These are phyloP conservation scores for Agapetus fuscipes DNA, from an alignment of 2,888 invertebrate species.

Conservation along the genomic window DNA sequence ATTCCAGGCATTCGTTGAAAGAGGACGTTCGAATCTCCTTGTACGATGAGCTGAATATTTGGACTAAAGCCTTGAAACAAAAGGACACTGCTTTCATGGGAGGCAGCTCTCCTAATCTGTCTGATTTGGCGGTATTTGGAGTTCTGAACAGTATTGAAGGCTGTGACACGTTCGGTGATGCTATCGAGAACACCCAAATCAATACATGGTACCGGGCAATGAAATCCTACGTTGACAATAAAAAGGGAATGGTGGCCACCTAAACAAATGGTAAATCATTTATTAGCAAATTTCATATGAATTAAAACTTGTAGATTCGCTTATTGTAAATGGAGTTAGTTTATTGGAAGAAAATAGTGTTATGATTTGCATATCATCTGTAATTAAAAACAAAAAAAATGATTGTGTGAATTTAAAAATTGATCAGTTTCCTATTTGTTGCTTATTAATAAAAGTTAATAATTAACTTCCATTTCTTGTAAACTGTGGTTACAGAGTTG, in stretches of 20 bases:
- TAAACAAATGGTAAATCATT: background rate
- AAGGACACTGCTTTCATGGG: slow-evolving; percentile 74
- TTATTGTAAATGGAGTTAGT: too few species aligned
- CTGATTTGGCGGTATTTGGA: slow-evolving; percentile 88
- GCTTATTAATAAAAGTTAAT: too few species aligned
- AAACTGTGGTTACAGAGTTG: too few species aligned
- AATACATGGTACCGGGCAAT: slow-evolving; percentile 69
- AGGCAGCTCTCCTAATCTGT: slow-evolving; percentile 77
- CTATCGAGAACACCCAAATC: slow-evolving; percentile 63
- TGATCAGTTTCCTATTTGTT: too few species aligned
- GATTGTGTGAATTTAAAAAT: too few species aligned
- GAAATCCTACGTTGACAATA: slow-evolving; percentile 51
- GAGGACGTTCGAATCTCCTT: slow-evolving; percentile 84
- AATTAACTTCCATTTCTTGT: too few species aligned
- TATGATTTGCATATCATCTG: too few species aligned
- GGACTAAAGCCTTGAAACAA: slow-evolving; percentile 61
- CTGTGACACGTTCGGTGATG: slow-evolving; percentile 79
- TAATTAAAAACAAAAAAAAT: too few species aligned
- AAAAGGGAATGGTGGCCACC: slow-evolving; percentile 36
- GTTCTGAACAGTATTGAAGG: slow-evolving; percentile 89
- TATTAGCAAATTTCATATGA: too few species aligned
- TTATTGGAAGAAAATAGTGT: too few species aligned
- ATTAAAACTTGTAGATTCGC: too few species aligned
- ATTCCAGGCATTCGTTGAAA: slow-evolving; percentile 65
- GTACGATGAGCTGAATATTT: slow-evolving; percentile 78